Evolutionary conservation across 2,888 invertebrate genomes (phyloP).

Genomic region (Lottia scabra): DNA sequence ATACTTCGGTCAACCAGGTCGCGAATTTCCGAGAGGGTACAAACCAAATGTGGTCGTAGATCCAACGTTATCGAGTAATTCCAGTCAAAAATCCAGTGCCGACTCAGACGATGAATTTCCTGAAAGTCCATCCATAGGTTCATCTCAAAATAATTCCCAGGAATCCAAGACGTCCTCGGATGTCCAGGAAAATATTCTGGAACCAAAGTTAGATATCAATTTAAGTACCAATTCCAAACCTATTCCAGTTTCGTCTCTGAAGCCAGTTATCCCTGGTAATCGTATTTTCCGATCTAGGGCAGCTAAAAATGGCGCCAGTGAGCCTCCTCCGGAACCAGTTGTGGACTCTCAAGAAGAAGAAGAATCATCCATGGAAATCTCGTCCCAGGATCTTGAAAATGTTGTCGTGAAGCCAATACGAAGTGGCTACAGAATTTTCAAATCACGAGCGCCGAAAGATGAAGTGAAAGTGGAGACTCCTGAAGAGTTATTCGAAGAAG

Average conservation of each 20-base stretch:
- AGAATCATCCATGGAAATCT: not conserved
- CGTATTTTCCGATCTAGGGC: not conserved
- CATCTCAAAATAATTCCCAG: not conserved
- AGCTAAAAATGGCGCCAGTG: not conserved
- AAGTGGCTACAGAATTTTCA: slow-evolving; percentile 35
- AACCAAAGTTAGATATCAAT: not conserved
- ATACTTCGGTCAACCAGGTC: slow-evolving; percentile 33
- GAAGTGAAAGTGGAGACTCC: slow-evolving; percentile 6
- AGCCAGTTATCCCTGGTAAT: not conserved
- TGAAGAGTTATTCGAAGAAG: not conserved
- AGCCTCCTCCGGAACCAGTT: slow-evolving; percentile 10
- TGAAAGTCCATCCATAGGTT: not conserved
- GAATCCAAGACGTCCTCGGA: not conserved
- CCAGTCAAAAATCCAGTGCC: not conserved
- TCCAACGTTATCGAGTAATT: not conserved
- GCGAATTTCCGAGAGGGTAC: slow-evolving; percentile 1
- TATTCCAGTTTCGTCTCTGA: not conserved
- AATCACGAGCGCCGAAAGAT: slow-evolving; percentile 27
- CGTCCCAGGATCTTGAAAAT: slow-evolving; percentile 5
- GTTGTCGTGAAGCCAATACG: slow-evolving; percentile 7
- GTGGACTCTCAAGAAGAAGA: slow-evolving; percentile 13
- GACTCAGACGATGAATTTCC: not conserved
- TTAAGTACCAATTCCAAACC: not conserved
- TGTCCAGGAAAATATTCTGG: not conserved
- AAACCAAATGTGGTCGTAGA: not conserved